Percentiles rank a stretch among this genome's conserved stretches.
These are phyloP conservation scores for Cichladusa arquata DNA, from an alignment of 2,113 vertebrate genomes.

Conservation along the genomic window DNA sequence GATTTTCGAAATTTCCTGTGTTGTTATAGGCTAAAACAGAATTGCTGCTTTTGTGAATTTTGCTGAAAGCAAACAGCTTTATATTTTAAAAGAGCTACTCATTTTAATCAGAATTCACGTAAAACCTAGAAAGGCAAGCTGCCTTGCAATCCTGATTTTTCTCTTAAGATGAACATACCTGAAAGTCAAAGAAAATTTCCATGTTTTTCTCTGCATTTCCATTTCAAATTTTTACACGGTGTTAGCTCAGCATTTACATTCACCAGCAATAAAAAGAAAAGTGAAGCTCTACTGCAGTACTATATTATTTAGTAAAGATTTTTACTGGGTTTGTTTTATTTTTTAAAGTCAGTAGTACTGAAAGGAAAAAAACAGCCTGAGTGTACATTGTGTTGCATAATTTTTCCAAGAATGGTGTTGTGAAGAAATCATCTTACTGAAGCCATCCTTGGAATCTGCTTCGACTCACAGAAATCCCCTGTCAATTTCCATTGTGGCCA, in stretches of 20 bases:
- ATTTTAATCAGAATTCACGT: neutral
- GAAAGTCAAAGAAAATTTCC: neutral
- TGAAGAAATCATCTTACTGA: neutral
- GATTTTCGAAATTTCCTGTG: constrained; percentile 16
- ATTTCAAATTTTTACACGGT: neutral
- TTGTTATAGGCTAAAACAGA: neutral
- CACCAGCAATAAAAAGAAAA: neutral
- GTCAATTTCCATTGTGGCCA: neutral
- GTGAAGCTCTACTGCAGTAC: neutral
- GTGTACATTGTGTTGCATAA: neutral
- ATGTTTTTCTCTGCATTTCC: neutral
- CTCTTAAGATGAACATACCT: neutral
- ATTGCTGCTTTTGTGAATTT: constrained; percentile 21
- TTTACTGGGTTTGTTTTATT: neutral
- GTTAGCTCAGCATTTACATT: neutral
- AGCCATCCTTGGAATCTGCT: constrained; percentile 9
- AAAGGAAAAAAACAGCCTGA: neutral
- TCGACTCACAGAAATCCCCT: neutral
- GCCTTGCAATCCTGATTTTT: neutral
- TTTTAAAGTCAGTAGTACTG: neutral
- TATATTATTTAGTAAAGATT: neutral
- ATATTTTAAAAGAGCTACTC: neutral
- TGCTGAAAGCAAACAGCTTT: constrained; percentile 4
- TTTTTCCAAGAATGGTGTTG: neutral
- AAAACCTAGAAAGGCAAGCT: neutral